Evolutionary conservation across 2,797 vertebrate genomes (phyloP), one percentile per base, ranked within the genome.

Genomic region (Channa striata): DNA sequence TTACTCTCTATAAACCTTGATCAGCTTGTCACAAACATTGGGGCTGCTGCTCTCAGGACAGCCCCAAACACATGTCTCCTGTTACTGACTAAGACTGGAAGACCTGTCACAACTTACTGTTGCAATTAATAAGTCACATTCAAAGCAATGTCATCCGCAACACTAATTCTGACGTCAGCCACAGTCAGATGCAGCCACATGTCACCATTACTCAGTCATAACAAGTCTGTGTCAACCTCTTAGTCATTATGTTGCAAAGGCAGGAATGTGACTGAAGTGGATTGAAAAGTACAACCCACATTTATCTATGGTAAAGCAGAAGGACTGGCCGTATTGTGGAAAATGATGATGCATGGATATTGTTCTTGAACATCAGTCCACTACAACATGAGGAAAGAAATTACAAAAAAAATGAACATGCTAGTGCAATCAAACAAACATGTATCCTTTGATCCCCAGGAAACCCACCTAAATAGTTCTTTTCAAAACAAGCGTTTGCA

Each of bases 401-500:
- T 3, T 30, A 30, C 3, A 30, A 30, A 30, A 3, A 6, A 30
- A 30, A 30, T n/a, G n/a, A n/a, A 30, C 3, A 30, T 30, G 25
- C 25, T 30, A 30, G 25, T 30, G n/a, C n/a, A 30, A 30, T 30
- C 5, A 46, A 21, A 47, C 12, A 30, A n/a, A 0, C 6, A 20
- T 17, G 47, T 16, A 23, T 59, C 21, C 8, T n/a, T 25, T 67
- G 40, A 48, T 11, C 19, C 19, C 54, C 68, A 63, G 63, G 64
- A 81, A 79, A 68, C 46, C 23, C 52, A 60, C 60, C 64, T 30
- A 53, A 64, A 11, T 20, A 37, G 46, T 42, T 17, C 2, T 43
- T 61, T 56, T 51, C 9, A 65, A 36, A 34, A 44, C 14, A 63
- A 49, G 20, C 16, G n/a, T 80, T 62, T 56, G 33, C 17, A 69